Evolutionary conservation across 1,140 invertebrate genomes (phyloP), one percentile per base, ranked within the genome.

Genomic region (Drosophila paulistorum): DNA sequence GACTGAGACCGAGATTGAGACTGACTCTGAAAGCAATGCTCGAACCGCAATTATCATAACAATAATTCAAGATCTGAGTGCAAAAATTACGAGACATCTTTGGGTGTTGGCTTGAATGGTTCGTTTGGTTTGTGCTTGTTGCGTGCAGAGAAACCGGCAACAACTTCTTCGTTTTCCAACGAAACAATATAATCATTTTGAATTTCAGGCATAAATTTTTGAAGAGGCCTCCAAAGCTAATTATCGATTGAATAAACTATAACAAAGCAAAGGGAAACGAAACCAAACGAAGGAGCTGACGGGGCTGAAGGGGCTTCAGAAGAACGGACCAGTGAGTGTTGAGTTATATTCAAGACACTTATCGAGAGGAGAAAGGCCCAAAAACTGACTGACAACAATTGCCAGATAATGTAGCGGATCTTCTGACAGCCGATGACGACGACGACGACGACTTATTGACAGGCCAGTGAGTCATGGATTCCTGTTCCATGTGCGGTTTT

Each of bases 111-210:
- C 20, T 55, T 57, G 55, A 33, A 30, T 57, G 55, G 55, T 30
- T 54, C 48, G 48, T 54, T 54, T 17, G 48, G 23, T 57, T 57
- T 13, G 14, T 41, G 73, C 59, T 37, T 60, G 48, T 55, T 54
- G 23, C 41, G 30, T 30, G 30, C 30, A 7, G 65, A 13, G 20
- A 79, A 48, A 17, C 14, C 45, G 20, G 30, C 30, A 30, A 30
- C 45, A 23, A 20, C 45, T 23, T 51, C 9, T 10, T 11, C 30
- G 30, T 30, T 64, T 74, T 87, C 81, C 55, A 54, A 59, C 64
- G 87, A 90, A 91, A 76, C 89, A 83, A 71, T 86, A 91, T 90
- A 80, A 89, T 91, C 75, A 90, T 67, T 91, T 83, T 80, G 74
- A 78, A 89, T 83, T 80, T 76, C 68, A 72, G 69, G 66, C 89